Percentiles rank a stretch among this genome's conserved stretches.
phyloP scores from a whole-genome alignment of 2,113 vertebrate species.

The Speoplatyrhinus poulsoni region DNA sequence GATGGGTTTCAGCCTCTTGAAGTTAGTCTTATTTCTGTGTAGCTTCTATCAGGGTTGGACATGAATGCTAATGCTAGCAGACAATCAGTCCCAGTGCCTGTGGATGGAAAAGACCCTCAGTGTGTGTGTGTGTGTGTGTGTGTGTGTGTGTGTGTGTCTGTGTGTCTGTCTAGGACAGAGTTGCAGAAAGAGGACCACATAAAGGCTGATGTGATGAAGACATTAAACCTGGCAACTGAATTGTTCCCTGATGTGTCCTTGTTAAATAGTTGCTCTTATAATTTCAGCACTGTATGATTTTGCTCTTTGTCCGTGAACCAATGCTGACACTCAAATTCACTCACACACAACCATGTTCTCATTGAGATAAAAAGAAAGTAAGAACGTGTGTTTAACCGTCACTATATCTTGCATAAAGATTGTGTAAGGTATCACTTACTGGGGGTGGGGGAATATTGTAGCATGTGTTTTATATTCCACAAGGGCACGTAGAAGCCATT shows the following conservation, averaged over 20 bases:
- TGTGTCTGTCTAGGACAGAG: not conserved
- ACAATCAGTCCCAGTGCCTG: conserved; percentile 64
- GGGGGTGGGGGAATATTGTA: too few relatives aligned
- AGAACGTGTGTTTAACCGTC: too few relatives aligned
- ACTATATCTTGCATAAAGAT: too few relatives aligned
- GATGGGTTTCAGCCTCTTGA: conserved; percentile 67
- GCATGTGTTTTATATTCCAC: too few relatives aligned
- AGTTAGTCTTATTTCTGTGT: conserved; percentile 69
- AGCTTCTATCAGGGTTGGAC: conserved; percentile 57
- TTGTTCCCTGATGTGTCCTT: conserved; percentile 17
- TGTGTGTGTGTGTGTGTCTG: conserved; percentile 2
- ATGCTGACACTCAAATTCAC: not conserved
- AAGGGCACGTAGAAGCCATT: conserved; percentile 49
- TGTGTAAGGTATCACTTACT: too few relatives aligned
- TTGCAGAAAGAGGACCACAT: not conserved
- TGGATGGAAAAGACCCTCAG: conserved; percentile 39
- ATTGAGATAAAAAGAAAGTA: conserved; percentile 14
- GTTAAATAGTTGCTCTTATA: conserved; percentile 7
- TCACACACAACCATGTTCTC: conserved; percentile 44
- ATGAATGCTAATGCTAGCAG: conserved; percentile 72
- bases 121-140: conserved; percentile 12
- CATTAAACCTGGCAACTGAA: conserved; percentile 28
- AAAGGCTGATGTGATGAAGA: conserved; percentile 33
- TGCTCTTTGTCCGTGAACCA: not conserved
- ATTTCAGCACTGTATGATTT: not conserved